Conservation (phyloP, 2,888 invertebrate genomes). For the Phortica magna region DNA sequence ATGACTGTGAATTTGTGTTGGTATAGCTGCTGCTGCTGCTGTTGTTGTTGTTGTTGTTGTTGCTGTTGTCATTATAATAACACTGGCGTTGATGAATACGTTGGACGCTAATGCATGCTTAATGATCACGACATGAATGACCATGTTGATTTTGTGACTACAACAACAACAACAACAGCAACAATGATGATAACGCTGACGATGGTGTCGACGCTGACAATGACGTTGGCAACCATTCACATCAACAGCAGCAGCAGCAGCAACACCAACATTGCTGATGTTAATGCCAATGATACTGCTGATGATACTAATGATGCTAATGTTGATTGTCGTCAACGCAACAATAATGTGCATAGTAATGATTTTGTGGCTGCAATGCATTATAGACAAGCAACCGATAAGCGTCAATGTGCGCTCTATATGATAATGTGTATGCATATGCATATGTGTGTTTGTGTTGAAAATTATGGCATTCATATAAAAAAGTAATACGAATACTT, state of each 20-base stretch:
- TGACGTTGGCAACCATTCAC: slow-evolving; percentile 15
- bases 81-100: slow-evolving; percentile 57
- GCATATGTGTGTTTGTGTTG: slow-evolving; percentile 20
- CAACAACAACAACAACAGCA: slow-evolving; percentile 53
- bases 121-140: slow-evolving; percentile 63
- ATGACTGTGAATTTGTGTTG: slow-evolving; percentile 9
- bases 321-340: slow-evolving; percentile 64
- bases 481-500: not conserved
- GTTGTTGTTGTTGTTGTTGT: slow-evolving; percentile 55
- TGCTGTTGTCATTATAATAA: slow-evolving; percentile 32
- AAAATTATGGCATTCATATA: not conserved
- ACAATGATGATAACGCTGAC: slow-evolving; percentile 40
- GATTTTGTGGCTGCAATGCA: slow-evolving; percentile 57
- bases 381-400: too few relatives aligned
- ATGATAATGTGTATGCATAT: not conserved
- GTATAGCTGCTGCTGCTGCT: slow-evolving; percentile 49
- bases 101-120: slow-evolving; percentile 69
- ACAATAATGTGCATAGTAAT: slow-evolving; percentile 64
- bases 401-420: too few relatives aligned
- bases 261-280: slow-evolving; percentile 51
- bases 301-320: slow-evolving; percentile 58
- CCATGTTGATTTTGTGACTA: slow-evolving; percentile 31
- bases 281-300: slow-evolving; percentile 26
- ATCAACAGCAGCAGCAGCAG: slow-evolving; percentile 42
- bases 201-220: slow-evolving; percentile 34